Evolutionary conservation across 2,888 invertebrate species (phyloP).

Genomic region (Cheilosia scutellata): DNA sequence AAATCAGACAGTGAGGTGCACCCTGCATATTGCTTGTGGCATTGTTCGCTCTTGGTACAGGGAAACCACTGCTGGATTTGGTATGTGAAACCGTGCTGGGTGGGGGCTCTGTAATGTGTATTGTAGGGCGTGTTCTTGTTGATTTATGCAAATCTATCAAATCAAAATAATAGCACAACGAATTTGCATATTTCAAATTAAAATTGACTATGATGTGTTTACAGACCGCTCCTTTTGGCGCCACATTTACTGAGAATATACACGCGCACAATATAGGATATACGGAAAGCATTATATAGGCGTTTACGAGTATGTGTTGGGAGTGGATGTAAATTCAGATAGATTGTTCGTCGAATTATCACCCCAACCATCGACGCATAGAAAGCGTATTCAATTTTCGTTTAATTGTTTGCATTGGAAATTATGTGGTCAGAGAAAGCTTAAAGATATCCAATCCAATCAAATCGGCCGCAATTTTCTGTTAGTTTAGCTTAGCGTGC

Average conservation of each 20-base stretch:
- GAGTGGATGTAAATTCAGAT: constrained; percentile 53
- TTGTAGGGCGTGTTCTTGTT: constrained; percentile 42
- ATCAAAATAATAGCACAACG: constrained; percentile 75
- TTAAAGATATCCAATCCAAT: constrained; percentile 11
- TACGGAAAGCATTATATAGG: not conserved
- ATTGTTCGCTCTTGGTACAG: constrained; percentile 39
- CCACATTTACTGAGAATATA: constrained; percentile 44
- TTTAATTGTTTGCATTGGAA: constrained; percentile 67
- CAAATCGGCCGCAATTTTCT: constrained; percentile 7
- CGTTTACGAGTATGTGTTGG: constrained; percentile 6
- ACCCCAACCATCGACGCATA: constrained; percentile 22
- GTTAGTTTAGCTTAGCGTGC: not conserved
- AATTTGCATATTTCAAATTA: constrained; percentile 76
- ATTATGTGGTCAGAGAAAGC: constrained; percentile 1
- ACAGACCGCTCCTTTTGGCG: constrained; percentile 66
- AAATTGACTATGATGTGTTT: constrained; percentile 73
- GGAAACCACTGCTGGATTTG: constrained; percentile 61
- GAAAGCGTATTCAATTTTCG: constrained; percentile 57
- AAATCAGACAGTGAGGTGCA: constrained; percentile 28
- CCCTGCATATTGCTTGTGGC: constrained; percentile 40
- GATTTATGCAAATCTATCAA: constrained; percentile 75
- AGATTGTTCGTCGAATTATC: constrained; percentile 55
- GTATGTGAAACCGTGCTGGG: constrained; percentile 24
- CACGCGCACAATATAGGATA: not conserved
- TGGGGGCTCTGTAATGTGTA: too few relatives aligned